phyloP scores from a whole-genome alignment of 2,797 vertebrate genomes.

The Myioborus melanocephalus region DNA sequence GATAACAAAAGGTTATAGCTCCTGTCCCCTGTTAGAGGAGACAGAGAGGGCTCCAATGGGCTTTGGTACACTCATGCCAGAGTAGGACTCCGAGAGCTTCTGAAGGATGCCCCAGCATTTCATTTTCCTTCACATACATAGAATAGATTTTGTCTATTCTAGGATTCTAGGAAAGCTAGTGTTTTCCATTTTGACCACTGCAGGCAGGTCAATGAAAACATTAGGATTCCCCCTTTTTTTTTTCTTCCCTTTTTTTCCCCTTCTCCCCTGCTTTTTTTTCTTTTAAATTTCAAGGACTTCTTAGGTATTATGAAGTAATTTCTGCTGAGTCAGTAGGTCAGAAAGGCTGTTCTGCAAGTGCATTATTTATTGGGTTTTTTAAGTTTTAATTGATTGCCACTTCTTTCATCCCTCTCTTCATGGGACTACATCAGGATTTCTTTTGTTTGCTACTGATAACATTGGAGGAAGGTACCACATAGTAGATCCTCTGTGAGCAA shows the following conservation, averaged over 20 bases:
- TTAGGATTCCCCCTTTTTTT: not conserved
- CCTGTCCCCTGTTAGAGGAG: not conserved
- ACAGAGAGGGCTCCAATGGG: not conserved
- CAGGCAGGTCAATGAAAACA: not conserved
- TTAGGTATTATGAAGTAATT: not conserved
- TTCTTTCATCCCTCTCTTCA: not conserved
- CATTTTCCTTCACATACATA: not conserved
- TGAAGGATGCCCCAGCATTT: not conserved
- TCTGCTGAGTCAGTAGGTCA: not conserved
- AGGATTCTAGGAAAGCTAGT: not conserved
- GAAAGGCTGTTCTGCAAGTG: not conserved
- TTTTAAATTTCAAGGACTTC: not conserved
- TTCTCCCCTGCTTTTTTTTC: fast-evolving
- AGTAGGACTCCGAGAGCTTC: not conserved
- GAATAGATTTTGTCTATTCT: not conserved
- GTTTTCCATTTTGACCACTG: not conserved
- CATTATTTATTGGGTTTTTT: not conserved
- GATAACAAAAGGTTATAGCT: not conserved
- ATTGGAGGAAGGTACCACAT: not conserved
- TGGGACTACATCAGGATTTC: not conserved
- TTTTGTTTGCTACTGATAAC: slow-evolving; percentile 2
- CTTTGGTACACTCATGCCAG: not conserved
- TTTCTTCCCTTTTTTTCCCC: fast-evolving
- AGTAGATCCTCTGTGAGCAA: slow-evolving; percentile 1
- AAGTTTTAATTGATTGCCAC: not conserved